These are phyloP conservation scores for Cossypha niveicapilla DNA, from an alignment of 2,797 vertebrate species.

Conservation along the genomic window DNA sequence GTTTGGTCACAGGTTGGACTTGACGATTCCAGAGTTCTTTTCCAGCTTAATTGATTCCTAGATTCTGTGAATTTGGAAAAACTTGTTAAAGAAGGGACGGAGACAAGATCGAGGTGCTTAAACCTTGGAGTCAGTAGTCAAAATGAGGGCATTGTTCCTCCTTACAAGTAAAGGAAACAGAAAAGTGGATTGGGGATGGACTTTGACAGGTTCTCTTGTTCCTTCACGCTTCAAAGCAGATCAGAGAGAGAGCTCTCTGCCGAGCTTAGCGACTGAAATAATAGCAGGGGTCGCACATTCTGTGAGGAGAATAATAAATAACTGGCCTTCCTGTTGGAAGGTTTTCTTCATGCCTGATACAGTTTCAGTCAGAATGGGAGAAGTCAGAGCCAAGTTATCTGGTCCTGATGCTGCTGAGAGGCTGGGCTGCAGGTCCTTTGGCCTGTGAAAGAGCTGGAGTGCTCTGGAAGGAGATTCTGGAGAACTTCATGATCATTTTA, in stretches of 20 bases:
- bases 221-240: background rate
- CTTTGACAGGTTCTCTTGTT: background rate
- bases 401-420: background rate
- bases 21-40: background rate
- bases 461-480: background rate
- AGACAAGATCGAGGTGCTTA: background rate
- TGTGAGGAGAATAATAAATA: background rate
- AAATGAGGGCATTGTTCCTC: background rate
- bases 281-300: accelerated
- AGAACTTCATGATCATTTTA: background rate
- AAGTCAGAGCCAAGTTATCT: background rate
- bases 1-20: background rate
- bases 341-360: background rate
- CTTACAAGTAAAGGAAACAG: background rate
- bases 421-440: background rate
- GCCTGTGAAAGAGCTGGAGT: background rate
- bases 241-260: background rate
- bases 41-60: background rate
- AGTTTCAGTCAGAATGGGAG: background rate
- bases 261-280: background rate
- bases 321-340: background rate
- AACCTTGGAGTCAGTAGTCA: background rate
- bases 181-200: background rate
- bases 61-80: background rate
- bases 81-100: background rate